These are phyloP conservation scores for Lordiphosa collinella DNA, from an alignment of 1,140 invertebrate species.

Conservation along the genomic window DNA sequence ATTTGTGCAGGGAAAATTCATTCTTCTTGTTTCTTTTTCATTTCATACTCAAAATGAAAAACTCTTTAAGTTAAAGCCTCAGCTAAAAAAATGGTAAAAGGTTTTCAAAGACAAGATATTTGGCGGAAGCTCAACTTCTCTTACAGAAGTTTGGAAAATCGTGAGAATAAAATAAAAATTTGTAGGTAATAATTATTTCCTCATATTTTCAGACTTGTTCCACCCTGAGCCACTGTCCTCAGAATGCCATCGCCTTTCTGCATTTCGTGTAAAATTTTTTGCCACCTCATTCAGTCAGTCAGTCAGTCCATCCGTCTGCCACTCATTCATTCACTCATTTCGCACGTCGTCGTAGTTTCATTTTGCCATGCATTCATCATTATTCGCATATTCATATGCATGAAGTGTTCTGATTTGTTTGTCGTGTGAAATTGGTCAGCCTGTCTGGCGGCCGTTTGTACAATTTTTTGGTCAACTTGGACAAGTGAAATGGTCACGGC, in stretches of 20 bases:
- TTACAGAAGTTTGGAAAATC: too few species aligned
- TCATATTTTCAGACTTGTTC: not conserved
- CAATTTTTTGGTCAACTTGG: constrained; percentile 26
- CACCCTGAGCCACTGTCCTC: constrained; percentile 21
- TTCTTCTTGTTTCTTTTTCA: too few species aligned
- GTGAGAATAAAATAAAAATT: too few species aligned
- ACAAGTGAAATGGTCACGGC: constrained; percentile 51
- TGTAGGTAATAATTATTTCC: too few species aligned
- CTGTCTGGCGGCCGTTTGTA: constrained; percentile 9
- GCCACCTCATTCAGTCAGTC: constrained; percentile 64
- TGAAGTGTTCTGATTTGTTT: constrained; percentile 32
- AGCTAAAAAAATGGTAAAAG: too few species aligned
- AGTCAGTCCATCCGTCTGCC: constrained; percentile 23
- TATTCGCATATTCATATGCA: constrained; percentile 57
- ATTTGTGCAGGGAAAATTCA: too few species aligned
- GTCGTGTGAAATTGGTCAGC: constrained; percentile 48
- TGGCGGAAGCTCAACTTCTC: too few species aligned
- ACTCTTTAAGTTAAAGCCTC: too few species aligned
- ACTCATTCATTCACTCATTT: constrained; percentile 44
- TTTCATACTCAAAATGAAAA: too few species aligned
- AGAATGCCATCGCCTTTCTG: constrained; percentile 1
- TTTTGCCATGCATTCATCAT: constrained; percentile 41
- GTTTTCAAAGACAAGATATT: too few species aligned
- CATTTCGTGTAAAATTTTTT: constrained; percentile 19
- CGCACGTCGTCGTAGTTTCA: constrained; percentile 37